A percentile compares a stretch with the other conserved stretches of the same genome.
phyloP scores from a whole-genome alignment of 2,888 invertebrate genomes.

The Busseola fusca region DNA sequence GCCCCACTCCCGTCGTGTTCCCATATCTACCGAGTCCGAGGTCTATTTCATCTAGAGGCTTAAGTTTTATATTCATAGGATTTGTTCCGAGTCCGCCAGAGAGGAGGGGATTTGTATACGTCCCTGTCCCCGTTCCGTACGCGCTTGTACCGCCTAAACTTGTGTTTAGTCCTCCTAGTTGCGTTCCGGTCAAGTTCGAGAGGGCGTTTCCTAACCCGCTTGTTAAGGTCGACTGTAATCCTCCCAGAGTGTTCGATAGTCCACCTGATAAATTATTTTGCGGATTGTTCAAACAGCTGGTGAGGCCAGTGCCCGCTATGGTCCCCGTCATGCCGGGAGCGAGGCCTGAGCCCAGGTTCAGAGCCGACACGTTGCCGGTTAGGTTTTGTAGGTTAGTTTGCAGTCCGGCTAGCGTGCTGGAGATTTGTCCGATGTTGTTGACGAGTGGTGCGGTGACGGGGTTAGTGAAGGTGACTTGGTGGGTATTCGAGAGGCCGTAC shows the following conservation, averaged over 20 bases:
- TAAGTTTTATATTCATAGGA: slow-evolving; percentile 91
- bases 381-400: slow-evolving; percentile 86
- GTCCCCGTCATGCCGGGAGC: slow-evolving; percentile 85
- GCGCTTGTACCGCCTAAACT: slow-evolving; percentile 79
- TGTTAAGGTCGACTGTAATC: slow-evolving; percentile 82
- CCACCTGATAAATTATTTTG: slow-evolving; percentile 84
- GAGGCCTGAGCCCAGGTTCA: slow-evolving; percentile 83
- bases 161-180: slow-evolving; percentile 82
- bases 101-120: slow-evolving; percentile 91
- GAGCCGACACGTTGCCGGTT: slow-evolving; percentile 81
- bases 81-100: slow-evolving; percentile 89
- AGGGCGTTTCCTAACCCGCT: slow-evolving; percentile 83
- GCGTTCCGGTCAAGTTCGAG: slow-evolving; percentile 81
- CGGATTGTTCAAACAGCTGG: slow-evolving; percentile 83
- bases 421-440: slow-evolving; percentile 86
- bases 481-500: slow-evolving; percentile 84
- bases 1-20: slow-evolving; percentile 82
- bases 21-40: slow-evolving; percentile 90
- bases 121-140: slow-evolving; percentile 83
- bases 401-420: slow-evolving; percentile 84
- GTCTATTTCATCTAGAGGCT: slow-evolving; percentile 92
- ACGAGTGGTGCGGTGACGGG: slow-evolving; percentile 86
- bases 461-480: slow-evolving; percentile 87
- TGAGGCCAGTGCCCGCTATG: slow-evolving; percentile 84
- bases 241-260: slow-evolving; percentile 81